Percentiles rank a stretch among this genome's conserved stretches.
These are phyloP conservation scores for Chrysomela aeneicollis DNA, from an alignment of 2,888 invertebrate species.

Conservation along the genomic window DNA sequence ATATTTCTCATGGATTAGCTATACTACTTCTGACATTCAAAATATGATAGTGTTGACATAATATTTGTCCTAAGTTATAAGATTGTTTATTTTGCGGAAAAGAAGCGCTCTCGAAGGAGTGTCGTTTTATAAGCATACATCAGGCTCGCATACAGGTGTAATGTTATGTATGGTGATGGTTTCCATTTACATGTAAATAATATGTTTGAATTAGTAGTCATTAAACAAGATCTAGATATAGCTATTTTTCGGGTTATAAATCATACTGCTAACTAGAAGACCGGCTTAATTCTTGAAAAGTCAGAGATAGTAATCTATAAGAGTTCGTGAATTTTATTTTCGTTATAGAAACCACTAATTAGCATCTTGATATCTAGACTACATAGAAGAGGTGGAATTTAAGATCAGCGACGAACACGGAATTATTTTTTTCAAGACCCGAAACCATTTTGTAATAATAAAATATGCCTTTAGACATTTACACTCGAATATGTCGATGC, in stretches of 20 bases:
- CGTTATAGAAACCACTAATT: conserved; percentile 6
- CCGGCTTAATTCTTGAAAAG: not conserved
- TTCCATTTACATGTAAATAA: conserved; percentile 31
- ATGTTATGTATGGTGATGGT: conserved; percentile 26
- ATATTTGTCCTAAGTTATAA: not conserved
- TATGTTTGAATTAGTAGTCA: conserved; percentile 31
- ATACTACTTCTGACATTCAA: too few species aligned
- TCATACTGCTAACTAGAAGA: conserved; percentile 15
- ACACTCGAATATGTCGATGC: too few species aligned
- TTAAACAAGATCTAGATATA: conserved; percentile 24
- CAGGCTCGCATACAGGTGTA: conserved; percentile 34
- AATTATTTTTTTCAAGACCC: too few species aligned
- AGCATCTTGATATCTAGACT: conserved; percentile 1
- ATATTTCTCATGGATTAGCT: too few species aligned
- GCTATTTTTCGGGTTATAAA: conserved; percentile 24
- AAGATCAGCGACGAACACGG: too few species aligned
- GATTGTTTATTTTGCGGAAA: not conserved
- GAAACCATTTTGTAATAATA: too few species aligned
- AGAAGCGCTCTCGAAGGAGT: not conserved
- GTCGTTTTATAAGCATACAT: conserved; percentile 10
- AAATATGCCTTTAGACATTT: too few species aligned
- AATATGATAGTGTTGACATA: too few species aligned
- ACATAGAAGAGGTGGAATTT: conserved; percentile 14
- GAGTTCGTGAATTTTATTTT: conserved; percentile 10
- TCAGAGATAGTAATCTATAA: conserved; percentile 6